phyloP scores from a whole-genome alignment of 2,888 invertebrate genomes.

The Pseudoips prasinana region DNA sequence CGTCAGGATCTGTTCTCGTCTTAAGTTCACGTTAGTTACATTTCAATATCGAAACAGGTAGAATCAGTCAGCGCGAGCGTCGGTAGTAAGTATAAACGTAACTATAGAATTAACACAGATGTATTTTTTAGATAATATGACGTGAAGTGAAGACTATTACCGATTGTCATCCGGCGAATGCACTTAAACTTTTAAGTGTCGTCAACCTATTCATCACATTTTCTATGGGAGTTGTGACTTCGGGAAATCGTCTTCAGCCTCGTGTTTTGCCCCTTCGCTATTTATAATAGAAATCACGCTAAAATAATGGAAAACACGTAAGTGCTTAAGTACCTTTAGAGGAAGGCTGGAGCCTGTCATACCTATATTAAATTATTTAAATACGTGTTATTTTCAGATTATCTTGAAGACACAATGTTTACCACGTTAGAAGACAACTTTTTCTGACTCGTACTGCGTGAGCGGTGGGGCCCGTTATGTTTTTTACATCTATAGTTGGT shows the following conservation, averaged over 20 bases:
- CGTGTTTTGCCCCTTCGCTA: constrained; percentile 10
- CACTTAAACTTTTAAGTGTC: constrained; percentile 9
- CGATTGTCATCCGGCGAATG: constrained; percentile 5
- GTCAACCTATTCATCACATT: constrained; percentile 9
- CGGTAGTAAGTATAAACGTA: constrained; percentile 10
- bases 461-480: constrained; percentile 9
- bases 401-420: constrained; percentile 10
- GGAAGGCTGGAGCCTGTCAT: constrained; percentile 9
- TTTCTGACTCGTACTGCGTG: constrained; percentile 9
- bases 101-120: constrained; percentile 4
- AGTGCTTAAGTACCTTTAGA: constrained; percentile 8
- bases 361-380: constrained; percentile 10
- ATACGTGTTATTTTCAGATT: constrained; percentile 10
- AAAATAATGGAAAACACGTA: constrained; percentile 9
- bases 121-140: constrained; percentile 8
- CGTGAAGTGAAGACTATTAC: constrained; percentile 8
- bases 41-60: constrained; percentile 9
- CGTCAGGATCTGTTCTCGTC: too few relatives aligned
- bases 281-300: constrained; percentile 8
- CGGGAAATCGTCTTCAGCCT: constrained; percentile 9
- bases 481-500: constrained; percentile 10
- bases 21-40: constrained; percentile 9
- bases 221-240: constrained; percentile 9
- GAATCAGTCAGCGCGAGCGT: constrained; percentile 9
- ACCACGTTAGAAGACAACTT: constrained; percentile 9